Base-by-base conservation (phyloP, 2,888 invertebrate species). In the Nowickia ferox region DNA sequence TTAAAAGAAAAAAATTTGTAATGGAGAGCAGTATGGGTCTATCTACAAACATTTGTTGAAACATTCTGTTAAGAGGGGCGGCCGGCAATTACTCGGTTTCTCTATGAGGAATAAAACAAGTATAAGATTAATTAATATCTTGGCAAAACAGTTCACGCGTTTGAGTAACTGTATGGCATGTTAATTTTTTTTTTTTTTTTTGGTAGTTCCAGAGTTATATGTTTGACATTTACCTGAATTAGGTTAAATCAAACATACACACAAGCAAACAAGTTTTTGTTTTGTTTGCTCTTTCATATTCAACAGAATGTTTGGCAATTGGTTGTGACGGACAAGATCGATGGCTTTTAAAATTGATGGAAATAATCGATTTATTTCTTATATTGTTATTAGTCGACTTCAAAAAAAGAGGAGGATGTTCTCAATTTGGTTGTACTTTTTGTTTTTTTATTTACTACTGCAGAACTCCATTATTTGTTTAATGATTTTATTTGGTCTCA, bases 151-250 rank as follows among this genome's bases (percentile, higher is more conserved):
- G 9, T 46, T 9, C 19, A 68, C 59, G 61, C 59, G 59, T 69
- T 61, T 38, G 17, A 42, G 15, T 17, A 15, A 8, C 59, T 69
- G n/a, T 15, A 19, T 13, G 55, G 46, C 79, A 71, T 42, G 46
- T 72, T 71, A 44, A 30, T 30, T 53, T 17, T 51, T 5, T 8
- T 48, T 30, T 9, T 17, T 40, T 6, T 57, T 68, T 38, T 66
- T 6, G 30, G 15, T 10, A 57, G 19, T 48, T 55, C 10, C 30
- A 15, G 19, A 66, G 13, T 46, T 48, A 44, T 48, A 57, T 68
- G 15, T 48, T 79, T 55, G 55, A 38, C 38, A 65, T 71, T 48
- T 72, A 72, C 38, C 48, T 22, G 30, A 80, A 80, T 72, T 80
- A 38, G 72, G 79, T 72, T 80, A 80, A 80, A 65, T 6, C 30